Base-by-base conservation (phyloP, 2,797 vertebrate species). In the Myripristis jacobus region DNA sequence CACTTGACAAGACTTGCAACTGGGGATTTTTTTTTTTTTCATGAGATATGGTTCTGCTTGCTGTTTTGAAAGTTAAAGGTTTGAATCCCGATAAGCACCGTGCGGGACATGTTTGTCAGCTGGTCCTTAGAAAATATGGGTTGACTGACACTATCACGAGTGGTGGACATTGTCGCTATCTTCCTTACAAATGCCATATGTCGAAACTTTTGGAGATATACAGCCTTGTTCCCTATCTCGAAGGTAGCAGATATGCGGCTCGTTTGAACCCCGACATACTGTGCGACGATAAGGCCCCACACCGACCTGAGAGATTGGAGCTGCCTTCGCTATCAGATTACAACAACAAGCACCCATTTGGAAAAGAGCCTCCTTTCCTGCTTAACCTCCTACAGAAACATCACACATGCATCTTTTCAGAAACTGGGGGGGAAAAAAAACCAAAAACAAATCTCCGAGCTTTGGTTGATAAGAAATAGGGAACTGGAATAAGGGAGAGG, bases 301-400 rank as follows among this genome's bases (percentile, higher is more conserved):
- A 60, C 81, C 57, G 66, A 77, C 84, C 73, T 70, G 73, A 77
- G 62, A 75, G 84, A 89, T 84, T 77, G 73, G 73, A 83, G 57
- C 77, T 73, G 77, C 75, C 56, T 75, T 71, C 50, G 0, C 78
- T 59, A 88, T 91, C 90, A 86, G 86, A 91, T 89, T 81, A 81
- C 75, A 84, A 25, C 38, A 61, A 83, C 77, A 73, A 82, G 67
- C 75, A 46, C 71, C 78, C 51, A 77, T 83, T 88, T 85, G 71
- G 86, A 89, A 84, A 79, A 75, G 60, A 73, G 47, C 57, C 47
- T 62, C 43, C 56, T 52, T 80, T 51, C 48, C 73, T 76, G 76
- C 66, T 86, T 75, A 65, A 85, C 79, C 80, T 65, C 61, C 22
- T 57, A 61, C 70, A 75, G 66, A 73, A 84, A 67, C 62, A 61